Evolutionary conservation across 2,888 invertebrate genomes (phyloP).

Genomic region (Heterodera filipjevi): DNA sequence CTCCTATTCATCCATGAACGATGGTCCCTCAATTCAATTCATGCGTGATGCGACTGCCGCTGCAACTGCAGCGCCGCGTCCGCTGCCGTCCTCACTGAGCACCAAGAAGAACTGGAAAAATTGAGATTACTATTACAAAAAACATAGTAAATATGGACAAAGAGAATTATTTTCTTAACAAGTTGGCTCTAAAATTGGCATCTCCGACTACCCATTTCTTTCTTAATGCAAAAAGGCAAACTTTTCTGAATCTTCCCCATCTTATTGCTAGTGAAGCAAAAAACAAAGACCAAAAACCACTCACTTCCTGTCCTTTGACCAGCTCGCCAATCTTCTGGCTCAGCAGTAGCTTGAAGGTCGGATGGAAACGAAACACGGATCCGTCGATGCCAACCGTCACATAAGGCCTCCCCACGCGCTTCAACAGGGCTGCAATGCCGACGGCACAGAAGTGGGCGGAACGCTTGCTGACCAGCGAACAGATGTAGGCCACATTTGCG

Average conservation of each 20-base stretch:
- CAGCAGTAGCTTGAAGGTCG: conserved; percentile 42
- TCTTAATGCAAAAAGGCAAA: too few relatives aligned
- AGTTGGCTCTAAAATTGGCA: too few relatives aligned
- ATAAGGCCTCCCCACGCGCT: conserved; percentile 75
- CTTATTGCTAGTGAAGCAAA: too few relatives aligned
- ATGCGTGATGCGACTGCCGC: conserved; percentile 77
- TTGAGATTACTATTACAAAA: too few relatives aligned
- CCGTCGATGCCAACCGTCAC: neutral
- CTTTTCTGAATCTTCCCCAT: neutral
- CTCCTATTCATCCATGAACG: too few relatives aligned
- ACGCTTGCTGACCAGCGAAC: conserved; percentile 78
- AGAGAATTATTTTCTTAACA: too few relatives aligned
- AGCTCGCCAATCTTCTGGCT: conserved; percentile 60
- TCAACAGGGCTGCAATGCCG: conserved; percentile 76
- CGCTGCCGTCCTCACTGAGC: conserved; percentile 93
- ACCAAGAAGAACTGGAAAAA: conserved; percentile 81
- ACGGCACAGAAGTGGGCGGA: conserved; percentile 91
- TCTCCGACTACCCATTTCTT: too few relatives aligned
- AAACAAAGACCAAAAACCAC: neutral
- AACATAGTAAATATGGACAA: too few relatives aligned
- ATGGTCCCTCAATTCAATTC: too few relatives aligned
- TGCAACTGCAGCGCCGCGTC: conserved; percentile 91
- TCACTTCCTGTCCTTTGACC: conserved; percentile 28
- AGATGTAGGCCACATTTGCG: conserved; percentile 86
- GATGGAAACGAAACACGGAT: conserved; percentile 67